Evolutionary conservation across 2,888 invertebrate species (phyloP).

Genomic region (Pterobdella sp.): DNA sequence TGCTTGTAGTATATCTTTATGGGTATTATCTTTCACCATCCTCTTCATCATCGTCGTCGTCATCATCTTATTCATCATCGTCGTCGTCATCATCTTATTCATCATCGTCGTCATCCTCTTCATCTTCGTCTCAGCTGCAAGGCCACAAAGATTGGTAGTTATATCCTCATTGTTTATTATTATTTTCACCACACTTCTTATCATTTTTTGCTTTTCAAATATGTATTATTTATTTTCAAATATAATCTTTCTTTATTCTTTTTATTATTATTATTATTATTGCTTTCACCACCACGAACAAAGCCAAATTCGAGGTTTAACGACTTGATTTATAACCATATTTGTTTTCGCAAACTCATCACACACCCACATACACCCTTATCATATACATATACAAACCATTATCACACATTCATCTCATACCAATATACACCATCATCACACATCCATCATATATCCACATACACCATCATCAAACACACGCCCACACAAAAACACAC

Average conservation of each 20-base stretch:
- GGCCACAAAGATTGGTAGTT: neutral
- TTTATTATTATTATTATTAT: neutral
- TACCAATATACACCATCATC: too few relatives aligned
- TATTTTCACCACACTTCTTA: too few relatives aligned
- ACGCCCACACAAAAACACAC: too few relatives aligned
- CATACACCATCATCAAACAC: too few relatives aligned
- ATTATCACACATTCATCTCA: too few relatives aligned
- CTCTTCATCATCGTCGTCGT: slow-evolving; percentile 8
- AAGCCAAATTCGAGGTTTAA: neutral
- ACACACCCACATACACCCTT: neutral
- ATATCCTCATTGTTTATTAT: neutral
- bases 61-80: neutral
- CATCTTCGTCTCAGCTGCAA: neutral
- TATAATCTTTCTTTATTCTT: neutral
- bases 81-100: neutral
- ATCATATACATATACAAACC: neutral
- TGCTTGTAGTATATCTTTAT: too few relatives aligned
- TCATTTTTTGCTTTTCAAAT: neutral
- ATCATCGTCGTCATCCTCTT: neutral
- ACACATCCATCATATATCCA: too few relatives aligned
- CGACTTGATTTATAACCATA: neutral
- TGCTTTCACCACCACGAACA: neutral
- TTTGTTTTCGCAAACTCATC: neutral
- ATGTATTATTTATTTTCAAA: neutral
- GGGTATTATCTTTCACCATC: neutral